Percentiles rank a stretch among this genome's conserved stretches.
Evolutionary conservation across 1,140 invertebrate species (phyloP).

Genomic region (Acarapis woodi): DNA sequence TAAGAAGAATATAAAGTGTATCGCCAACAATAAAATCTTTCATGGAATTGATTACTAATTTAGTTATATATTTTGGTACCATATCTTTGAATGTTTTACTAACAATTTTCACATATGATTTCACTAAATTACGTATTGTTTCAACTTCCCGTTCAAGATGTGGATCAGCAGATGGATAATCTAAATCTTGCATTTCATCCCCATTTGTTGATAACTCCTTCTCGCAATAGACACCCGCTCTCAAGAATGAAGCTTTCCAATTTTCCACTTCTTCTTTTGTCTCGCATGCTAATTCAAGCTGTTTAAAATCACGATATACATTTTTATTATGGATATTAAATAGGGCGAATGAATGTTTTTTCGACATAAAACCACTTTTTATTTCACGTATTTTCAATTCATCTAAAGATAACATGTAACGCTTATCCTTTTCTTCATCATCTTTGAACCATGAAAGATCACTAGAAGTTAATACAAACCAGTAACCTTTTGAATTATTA

Average conservation of each 20-base stretch:
- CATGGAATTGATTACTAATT: conserved; percentile 21
- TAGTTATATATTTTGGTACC: conserved; percentile 26
- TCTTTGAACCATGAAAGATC: conserved; percentile 93
- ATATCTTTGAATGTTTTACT: conserved; percentile 25
- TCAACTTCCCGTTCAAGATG: conserved; percentile 21
- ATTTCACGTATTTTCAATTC: conserved; percentile 35
- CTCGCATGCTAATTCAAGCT: conserved; percentile 7
- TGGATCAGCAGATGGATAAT: conserved; percentile 20
- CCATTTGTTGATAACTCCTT: not conserved
- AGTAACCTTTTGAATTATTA: conserved; percentile 81
- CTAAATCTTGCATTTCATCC: not conserved
- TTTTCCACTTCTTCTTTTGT: conserved; percentile 4
- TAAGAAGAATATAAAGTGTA: conserved; percentile 22
- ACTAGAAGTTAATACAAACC: conserved; percentile 95
- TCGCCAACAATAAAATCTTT: conserved; percentile 22
- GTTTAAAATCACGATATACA: conserved; percentile 8
- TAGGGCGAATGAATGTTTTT: conserved; percentile 79
- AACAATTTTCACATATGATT: conserved; percentile 27
- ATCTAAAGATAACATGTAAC: conserved; percentile 27
- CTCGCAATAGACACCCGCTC: conserved; percentile 6
- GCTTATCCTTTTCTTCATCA: conserved; percentile 25
- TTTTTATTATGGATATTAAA: conserved; percentile 55
- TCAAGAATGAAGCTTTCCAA: conserved; percentile 7
- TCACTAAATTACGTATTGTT: conserved; percentile 26
- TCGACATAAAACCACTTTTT: conserved; percentile 91